These are phyloP conservation scores for Neopelma chrysocephalum DNA, from an alignment of 2,797 vertebrate genomes.

Conservation along the genomic window DNA sequence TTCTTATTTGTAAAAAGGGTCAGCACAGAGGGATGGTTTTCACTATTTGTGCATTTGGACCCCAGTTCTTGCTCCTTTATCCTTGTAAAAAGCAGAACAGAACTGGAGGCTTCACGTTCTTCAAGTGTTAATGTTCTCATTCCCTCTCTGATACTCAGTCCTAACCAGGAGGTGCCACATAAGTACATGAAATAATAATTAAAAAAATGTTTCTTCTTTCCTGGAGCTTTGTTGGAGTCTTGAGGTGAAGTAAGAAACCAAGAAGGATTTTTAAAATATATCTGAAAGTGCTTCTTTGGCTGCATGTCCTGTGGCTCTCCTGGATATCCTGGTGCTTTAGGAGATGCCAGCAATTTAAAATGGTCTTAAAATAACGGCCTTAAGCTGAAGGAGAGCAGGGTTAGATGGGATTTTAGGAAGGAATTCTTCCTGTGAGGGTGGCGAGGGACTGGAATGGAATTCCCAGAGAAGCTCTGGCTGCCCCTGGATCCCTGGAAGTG, in stretches of 20 bases:
- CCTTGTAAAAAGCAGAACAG: not conserved
- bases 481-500: not conserved
- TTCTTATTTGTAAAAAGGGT: not conserved
- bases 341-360: not conserved
- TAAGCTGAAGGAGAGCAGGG: not conserved
- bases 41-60: not conserved
- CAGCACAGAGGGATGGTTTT: not conserved
- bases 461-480: not conserved
- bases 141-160: not conserved
- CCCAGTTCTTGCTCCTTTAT: not conserved
- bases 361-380: not conserved
- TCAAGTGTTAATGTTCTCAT: not conserved
- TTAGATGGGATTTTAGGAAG: accelerated
- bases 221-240: not conserved
- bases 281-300: not conserved
- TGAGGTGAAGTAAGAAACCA: not conserved
- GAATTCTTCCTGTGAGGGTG: not conserved
- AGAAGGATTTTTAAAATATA: not conserved
- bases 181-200: not conserved
- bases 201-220: not conserved
- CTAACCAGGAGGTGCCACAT: not conserved
- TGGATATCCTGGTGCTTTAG: not conserved
- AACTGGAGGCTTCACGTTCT: not conserved
- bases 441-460: not conserved
- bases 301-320: not conserved